phyloP scores from a whole-genome alignment of 2,113 vertebrate species.

The Passer domesticus region DNA sequence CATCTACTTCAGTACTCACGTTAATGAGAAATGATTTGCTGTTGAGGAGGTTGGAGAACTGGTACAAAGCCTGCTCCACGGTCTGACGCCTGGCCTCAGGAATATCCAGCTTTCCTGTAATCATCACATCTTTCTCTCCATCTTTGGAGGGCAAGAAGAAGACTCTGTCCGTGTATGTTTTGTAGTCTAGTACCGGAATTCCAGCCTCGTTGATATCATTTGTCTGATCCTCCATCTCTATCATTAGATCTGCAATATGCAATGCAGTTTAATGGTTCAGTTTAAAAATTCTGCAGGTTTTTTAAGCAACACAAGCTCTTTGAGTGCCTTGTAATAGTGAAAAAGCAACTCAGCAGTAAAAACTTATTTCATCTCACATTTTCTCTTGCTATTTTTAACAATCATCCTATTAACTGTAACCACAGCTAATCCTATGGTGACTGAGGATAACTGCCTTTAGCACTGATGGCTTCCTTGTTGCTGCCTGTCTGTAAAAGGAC shows the following conservation, averaged over 20 bases:
- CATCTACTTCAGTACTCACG: slow-evolving; percentile 69
- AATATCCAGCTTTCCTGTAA: slow-evolving; percentile 88
- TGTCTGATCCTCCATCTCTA: slow-evolving; percentile 98
- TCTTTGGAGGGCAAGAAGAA: slow-evolving; percentile 96
- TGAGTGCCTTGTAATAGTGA: not conserved
- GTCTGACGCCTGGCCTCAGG: slow-evolving; percentile 82
- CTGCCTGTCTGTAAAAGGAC: not conserved
- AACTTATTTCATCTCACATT: not conserved
- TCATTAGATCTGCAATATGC: slow-evolving; percentile 89
- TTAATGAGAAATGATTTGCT: slow-evolving; percentile 97
- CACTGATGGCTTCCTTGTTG: not conserved
- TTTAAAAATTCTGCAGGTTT: not conserved
- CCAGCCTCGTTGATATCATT: slow-evolving; percentile 90
- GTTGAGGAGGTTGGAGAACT: slow-evolving; percentile 97
- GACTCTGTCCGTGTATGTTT: slow-evolving; percentile 91
- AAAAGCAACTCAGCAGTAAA: not conserved
- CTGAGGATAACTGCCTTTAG: not conserved
- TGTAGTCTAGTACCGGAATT: slow-evolving; percentile 94
- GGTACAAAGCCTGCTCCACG: slow-evolving; percentile 90
- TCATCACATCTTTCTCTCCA: slow-evolving; percentile 89
- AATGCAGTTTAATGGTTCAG: not conserved
- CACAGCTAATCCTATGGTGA: not conserved
- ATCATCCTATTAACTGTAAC: not conserved
- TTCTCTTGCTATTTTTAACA: slow-evolving; percentile 6
- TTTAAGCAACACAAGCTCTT: not conserved